Percentiles rank a stretch among this genome's conserved stretches.
Evolutionary conservation across 2,888 invertebrate species (phyloP).

Genomic region (Eupeodes latifasciatus): DNA sequence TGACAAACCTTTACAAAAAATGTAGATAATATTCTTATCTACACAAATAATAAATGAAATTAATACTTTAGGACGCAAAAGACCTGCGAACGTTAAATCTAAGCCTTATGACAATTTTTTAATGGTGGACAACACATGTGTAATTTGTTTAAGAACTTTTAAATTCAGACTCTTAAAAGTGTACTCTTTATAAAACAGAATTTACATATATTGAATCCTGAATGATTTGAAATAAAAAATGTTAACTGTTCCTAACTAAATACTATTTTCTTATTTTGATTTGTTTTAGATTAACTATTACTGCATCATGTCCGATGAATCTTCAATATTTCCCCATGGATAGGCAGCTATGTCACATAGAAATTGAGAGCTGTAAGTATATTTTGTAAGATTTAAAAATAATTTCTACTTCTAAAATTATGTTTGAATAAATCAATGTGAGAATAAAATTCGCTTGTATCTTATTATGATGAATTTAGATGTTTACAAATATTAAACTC

Average conservation of each 20-base stretch:
- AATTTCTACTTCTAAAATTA: constrained; percentile 4
- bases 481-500: constrained; percentile 48
- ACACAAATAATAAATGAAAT: too few relatives aligned
- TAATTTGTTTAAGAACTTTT: too few relatives aligned
- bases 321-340: constrained; percentile 98
- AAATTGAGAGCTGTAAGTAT: constrained; percentile 99
- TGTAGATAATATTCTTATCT: too few relatives aligned
- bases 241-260: background rate
- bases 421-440: constrained; percentile 53
- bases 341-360: constrained; percentile 96
- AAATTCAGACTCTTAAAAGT: too few relatives aligned
- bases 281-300: constrained; percentile 90
- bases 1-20: too few relatives aligned
- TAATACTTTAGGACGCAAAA: too few relatives aligned
- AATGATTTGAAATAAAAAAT: too few relatives aligned
- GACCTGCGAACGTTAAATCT: too few relatives aligned
- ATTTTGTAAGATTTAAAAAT: constrained; percentile 5
- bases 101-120: too few relatives aligned
- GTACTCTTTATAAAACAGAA: too few relatives aligned
- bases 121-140: too few relatives aligned
- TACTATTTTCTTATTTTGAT: background rate
- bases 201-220: too few relatives aligned
- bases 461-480: constrained; percentile 34
- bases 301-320: constrained; percentile 98
- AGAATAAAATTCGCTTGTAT: constrained; percentile 60